Percentiles rank a stretch among this genome's conserved stretches.
Evolutionary conservation across 2,113 vertebrate genomes (phyloP).

Genomic region (Chascanopsetta lugubris): DNA sequence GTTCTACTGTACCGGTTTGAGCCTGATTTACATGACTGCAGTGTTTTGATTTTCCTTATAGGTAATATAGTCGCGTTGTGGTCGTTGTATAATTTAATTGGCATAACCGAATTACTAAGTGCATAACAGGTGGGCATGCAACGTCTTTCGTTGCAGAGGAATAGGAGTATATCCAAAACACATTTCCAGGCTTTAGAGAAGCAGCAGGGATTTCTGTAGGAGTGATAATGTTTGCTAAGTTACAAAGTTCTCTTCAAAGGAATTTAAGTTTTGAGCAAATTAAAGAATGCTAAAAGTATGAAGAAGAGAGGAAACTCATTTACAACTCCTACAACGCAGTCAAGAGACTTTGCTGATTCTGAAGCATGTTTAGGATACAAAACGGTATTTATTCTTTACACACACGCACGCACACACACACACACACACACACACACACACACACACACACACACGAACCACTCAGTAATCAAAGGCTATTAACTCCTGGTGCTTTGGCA

Average conservation of each 20-base stretch:
- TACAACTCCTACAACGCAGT: too few species aligned
- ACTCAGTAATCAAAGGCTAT: constrained; percentile 77
- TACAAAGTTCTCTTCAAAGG: neutral
- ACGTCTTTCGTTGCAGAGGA: too few species aligned
- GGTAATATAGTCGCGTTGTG: too few species aligned
- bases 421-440: constrained; percentile 22
- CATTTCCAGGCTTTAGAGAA: neutral
- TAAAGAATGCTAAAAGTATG: neutral
- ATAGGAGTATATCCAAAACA: neutral
- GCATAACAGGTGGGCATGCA: too few species aligned
- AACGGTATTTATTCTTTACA: neutral
- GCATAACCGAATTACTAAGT: too few species aligned
- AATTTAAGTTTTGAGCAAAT: too few species aligned
- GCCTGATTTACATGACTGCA: neutral
- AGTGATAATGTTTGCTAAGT: neutral
- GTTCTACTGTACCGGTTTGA: neutral
- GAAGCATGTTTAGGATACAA: too few species aligned
- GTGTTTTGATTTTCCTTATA: too few species aligned
- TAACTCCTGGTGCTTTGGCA: constrained; percentile 74
- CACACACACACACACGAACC: constrained; percentile 37
- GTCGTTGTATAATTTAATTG: too few species aligned
- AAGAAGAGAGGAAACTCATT: neutral
- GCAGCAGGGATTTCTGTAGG: neutral
- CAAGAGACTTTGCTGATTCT: too few species aligned
- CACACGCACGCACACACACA: constrained; percentile 22